Evolutionary conservation across 1,140 invertebrate genomes (phyloP).

Genomic region (Aphaenogaster ashmeadi): DNA sequence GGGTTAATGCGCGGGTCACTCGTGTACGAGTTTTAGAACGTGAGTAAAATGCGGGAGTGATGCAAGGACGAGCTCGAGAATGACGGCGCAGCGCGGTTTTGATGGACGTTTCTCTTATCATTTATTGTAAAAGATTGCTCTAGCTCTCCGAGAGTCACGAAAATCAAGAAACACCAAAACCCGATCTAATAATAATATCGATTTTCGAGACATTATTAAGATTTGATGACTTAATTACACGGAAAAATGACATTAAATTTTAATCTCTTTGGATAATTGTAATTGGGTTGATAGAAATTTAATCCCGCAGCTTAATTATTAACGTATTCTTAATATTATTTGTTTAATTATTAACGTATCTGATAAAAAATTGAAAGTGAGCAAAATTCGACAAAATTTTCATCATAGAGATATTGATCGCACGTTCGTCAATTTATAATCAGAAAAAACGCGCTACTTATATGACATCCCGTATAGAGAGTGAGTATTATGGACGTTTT

Average conservation of each 20-base stretch:
- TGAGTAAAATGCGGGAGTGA: constrained; percentile 22
- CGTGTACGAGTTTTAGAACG: constrained; percentile 20
- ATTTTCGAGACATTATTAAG: too few relatives aligned
- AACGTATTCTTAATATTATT: not conserved
- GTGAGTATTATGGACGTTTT: not conserved
- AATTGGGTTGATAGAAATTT: not conserved
- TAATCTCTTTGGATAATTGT: constrained; percentile 7
- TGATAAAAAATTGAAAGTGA: too few relatives aligned
- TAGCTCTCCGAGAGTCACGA: too few relatives aligned
- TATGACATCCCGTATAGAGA: not conserved
- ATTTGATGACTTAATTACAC: too few relatives aligned
- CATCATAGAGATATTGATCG: not conserved
- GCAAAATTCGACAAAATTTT: constrained; percentile 13
- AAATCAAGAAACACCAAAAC: too few relatives aligned
- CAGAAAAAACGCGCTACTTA: not conserved
- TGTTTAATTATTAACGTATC: constrained; percentile 16
- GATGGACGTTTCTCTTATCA: not conserved
- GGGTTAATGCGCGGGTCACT: constrained; percentile 19
- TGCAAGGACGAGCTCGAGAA: constrained; percentile 5
- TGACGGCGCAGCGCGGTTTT: constrained; percentile 5
- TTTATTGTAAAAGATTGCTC: too few relatives aligned
- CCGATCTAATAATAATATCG: too few relatives aligned
- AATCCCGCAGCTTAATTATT: constrained; percentile 19
- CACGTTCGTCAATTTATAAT: not conserved
- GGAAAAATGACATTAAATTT: constrained; percentile 7